phyloP scores from a whole-genome alignment of 2,113 vertebrate species.

The Podarcis raffonei region DNA sequence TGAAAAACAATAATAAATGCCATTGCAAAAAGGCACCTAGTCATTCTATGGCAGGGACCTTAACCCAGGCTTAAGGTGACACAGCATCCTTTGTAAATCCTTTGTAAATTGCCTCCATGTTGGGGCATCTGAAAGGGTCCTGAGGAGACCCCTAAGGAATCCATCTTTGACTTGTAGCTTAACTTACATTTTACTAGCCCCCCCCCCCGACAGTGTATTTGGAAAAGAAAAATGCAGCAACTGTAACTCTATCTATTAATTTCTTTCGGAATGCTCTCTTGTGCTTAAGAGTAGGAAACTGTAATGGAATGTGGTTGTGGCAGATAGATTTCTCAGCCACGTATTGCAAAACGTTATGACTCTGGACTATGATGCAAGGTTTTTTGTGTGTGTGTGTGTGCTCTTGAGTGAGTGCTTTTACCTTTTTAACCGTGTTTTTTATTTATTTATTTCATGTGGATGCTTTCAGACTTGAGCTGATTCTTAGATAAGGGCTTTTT shows the following conservation, averaged over 20 bases:
- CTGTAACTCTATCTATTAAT: background rate
- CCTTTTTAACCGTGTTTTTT: background rate
- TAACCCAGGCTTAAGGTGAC: too few relatives aligned
- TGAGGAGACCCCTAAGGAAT: background rate
- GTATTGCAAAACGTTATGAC: background rate
- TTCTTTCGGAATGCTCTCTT: background rate
- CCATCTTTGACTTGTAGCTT: background rate
- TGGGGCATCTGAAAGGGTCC: background rate
- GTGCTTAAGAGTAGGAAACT: background rate
- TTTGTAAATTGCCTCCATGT: background rate
- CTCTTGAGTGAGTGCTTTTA: background rate
- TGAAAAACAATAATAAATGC: too few relatives aligned
- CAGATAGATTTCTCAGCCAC: background rate
- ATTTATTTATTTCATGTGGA: background rate
- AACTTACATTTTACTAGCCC: background rate
- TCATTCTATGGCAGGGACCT: too few relatives aligned
- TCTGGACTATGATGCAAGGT: background rate
- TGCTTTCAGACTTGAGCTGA: background rate
- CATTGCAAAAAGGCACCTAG: too few relatives aligned
- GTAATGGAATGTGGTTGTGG: conserved; percentile 8
- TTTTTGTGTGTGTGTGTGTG: too few relatives aligned
- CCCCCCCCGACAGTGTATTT: background rate
- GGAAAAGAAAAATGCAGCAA: background rate
- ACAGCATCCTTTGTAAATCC: too few relatives aligned
- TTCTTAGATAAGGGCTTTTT: background rate